Conservation (phyloP, 2,888 invertebrate genomes). For the Tubulanus polymorphus region DNA sequence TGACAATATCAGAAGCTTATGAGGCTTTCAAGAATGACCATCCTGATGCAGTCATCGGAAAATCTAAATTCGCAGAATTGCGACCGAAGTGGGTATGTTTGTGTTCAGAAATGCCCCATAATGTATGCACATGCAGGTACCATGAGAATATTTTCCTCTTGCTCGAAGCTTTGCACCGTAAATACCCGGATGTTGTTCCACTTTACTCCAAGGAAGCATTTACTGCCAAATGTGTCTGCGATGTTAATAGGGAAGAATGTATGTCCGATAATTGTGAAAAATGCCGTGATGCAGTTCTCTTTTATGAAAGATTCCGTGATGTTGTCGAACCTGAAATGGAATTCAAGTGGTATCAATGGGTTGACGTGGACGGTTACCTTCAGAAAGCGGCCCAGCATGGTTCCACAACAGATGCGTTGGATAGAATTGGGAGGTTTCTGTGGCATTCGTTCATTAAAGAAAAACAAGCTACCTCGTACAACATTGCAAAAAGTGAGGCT, state of each 20-base stretch:
- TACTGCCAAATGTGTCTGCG: slow-evolving; percentile 5
- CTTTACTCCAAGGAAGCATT: slow-evolving; percentile 8
- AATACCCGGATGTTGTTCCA: slow-evolving; percentile 3
- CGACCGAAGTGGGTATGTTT: slow-evolving; percentile 9
- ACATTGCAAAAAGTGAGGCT: not conserved
- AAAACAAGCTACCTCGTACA: slow-evolving; percentile 5
- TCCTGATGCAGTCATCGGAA: slow-evolving; percentile 3
- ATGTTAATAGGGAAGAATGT: slow-evolving; percentile 4
- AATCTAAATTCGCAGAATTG: slow-evolving; percentile 9
- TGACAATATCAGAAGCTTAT: slow-evolving; percentile 6
- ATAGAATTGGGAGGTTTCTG: slow-evolving; percentile 3
- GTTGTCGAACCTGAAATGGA: not conserved
- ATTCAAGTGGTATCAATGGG: slow-evolving; percentile 10
- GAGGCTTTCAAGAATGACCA: slow-evolving; percentile 3
- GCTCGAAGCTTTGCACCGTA: slow-evolving; percentile 9
- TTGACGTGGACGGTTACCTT: slow-evolving; percentile 3
- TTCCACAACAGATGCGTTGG: slow-evolving; percentile 1
- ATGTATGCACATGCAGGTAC: slow-evolving; percentile 11
- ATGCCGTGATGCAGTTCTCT: slow-evolving; percentile 4
- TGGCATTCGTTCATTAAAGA: slow-evolving; percentile 11
- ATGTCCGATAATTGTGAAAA: slow-evolving; percentile 9
- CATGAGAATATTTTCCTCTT: slow-evolving; percentile 12
- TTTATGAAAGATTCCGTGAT: not conserved
- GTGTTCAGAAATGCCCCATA: slow-evolving; percentile 5
- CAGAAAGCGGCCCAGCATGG: slow-evolving; percentile 4